These are phyloP conservation scores for Ophion slaviceki DNA, from an alignment of 2,888 invertebrate species.

Conservation along the genomic window DNA sequence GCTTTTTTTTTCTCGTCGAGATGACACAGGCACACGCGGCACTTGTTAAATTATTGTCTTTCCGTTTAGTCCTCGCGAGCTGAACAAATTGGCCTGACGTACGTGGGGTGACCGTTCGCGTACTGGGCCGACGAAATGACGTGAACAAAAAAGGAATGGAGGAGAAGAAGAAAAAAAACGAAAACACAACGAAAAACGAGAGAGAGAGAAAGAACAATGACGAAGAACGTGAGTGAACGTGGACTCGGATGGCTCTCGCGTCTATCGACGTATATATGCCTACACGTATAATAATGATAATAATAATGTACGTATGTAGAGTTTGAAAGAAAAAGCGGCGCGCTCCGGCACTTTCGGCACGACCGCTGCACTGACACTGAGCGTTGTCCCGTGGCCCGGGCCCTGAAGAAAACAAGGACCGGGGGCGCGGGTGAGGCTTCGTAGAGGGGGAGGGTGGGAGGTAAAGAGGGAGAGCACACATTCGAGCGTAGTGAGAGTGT, in stretches of 20 bases:
- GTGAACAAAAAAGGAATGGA: not conserved
- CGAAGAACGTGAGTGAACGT: not conserved
- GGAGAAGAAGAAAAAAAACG: not conserved
- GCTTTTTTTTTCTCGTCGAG: not conserved
- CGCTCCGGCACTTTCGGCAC: slow-evolving; percentile 72
- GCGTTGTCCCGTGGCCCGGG: slow-evolving; percentile 70
- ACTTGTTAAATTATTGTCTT: slow-evolving; percentile 64
- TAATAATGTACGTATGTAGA: not conserved
- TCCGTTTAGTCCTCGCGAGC: not conserved
- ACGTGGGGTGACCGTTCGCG: too few relatives aligned
- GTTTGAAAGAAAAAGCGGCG: slow-evolving; percentile 6
- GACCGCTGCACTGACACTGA: slow-evolving; percentile 74
- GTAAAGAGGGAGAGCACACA: slow-evolving; percentile 26
- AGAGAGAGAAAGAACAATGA: not conserved
- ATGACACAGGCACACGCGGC: slow-evolving; percentile 8
- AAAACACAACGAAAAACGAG: not conserved
- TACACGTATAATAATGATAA: not conserved
- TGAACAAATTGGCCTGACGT: too few relatives aligned
- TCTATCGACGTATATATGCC: not conserved
- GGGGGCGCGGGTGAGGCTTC: slow-evolving; percentile 56
- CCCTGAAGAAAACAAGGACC: slow-evolving; percentile 67
- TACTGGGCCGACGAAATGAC: not conserved
- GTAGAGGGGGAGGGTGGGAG: slow-evolving; percentile 5
- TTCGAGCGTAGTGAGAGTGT: slow-evolving; percentile 37
- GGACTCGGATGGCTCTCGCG: too few relatives aligned